A percentile compares a stretch with the other conserved stretches of the same genome.
phyloP scores from a whole-genome alignment of 37 sponge, comb jelly and placozoan genomes.

The Halisarca cf. caerulea region DNA sequence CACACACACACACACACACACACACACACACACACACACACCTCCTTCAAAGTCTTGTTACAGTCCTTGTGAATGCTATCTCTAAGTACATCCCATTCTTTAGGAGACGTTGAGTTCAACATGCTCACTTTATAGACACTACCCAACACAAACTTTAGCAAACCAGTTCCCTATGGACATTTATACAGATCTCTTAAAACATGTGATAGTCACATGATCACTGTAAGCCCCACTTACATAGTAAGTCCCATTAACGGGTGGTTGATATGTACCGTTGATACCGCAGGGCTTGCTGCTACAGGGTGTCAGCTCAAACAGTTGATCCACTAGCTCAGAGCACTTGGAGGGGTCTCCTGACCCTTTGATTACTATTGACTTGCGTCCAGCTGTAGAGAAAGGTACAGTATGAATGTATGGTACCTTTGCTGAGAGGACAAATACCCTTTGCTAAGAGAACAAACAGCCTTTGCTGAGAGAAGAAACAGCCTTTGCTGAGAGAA shows the following conservation, averaged over 20 bases:
- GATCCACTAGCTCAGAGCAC: neutral
- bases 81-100: neutral
- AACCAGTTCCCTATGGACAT: neutral
- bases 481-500: no score
- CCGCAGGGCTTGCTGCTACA: neutral
- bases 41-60: no score
- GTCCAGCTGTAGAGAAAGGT: no score
- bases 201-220: neutral
- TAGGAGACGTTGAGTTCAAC: neutral
- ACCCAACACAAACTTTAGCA: neutral
- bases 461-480: no score
- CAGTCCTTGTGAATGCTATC: neutral
- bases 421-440: no score
- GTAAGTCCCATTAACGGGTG: neutral
- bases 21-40: neutral
- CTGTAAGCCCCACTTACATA: neutral
- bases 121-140: neutral
- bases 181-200: neutral
- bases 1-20: neutral
- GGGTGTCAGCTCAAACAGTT: neutral
- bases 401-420: no score
- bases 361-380: neutral
- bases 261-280: constrained; percentile 13
- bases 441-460: no score
- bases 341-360: neutral